Base-by-base conservation (phyloP, 2,888 invertebrate species). In the Coelinius sp. region DNA sequence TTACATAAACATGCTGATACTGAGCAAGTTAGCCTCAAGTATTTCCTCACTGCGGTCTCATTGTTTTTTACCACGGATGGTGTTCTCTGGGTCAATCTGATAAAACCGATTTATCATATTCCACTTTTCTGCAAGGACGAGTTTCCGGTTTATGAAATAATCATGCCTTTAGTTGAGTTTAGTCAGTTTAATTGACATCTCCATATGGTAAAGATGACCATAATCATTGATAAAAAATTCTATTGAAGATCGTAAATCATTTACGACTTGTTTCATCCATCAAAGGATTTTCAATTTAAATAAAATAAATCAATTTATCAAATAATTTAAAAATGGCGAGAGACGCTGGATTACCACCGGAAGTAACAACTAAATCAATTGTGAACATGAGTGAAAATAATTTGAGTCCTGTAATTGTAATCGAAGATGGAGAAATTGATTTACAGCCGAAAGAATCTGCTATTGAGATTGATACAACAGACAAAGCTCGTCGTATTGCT, bases 391-490 rank as follows among this genome's bases (percentile, higher is more conserved):
- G 52, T 2, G 41, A 63, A 64, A 14, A 20, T 8, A 8, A 17
- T 8, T 31, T 12, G 14, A 59, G 27, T 22, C 10, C 59, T 52
- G 56, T 46, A 0, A 65, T 24, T 12, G 56, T 10, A 12, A 27
- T 12, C 46, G 10, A n/a, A 5, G 46, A 46, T 14, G 38, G 27
- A 20, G 31, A 27, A 17, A 70, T 79, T 10, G 75, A 78, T 41
- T 46, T 70, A 5, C 66, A 75, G 25, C 62, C 65, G 5, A 78
- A 78, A 44, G 80, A 78, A 8, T 62, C 59, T 14, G 44, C 64
- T 4, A 22, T 76, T 1, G 76, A 79, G 2, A 59, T 78, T 3
- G 83, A 83, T 17, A 81, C 81, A 3, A 81, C 79, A 12, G 83
- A 83, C 53, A 81, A 80, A 17, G 78, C 73, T 24, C 31, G 63